Percentiles rank a stretch among this genome's conserved stretches.
Evolutionary conservation across 2,113 vertebrate species (phyloP).

Genomic region (Melanostigma gelatinosum): DNA sequence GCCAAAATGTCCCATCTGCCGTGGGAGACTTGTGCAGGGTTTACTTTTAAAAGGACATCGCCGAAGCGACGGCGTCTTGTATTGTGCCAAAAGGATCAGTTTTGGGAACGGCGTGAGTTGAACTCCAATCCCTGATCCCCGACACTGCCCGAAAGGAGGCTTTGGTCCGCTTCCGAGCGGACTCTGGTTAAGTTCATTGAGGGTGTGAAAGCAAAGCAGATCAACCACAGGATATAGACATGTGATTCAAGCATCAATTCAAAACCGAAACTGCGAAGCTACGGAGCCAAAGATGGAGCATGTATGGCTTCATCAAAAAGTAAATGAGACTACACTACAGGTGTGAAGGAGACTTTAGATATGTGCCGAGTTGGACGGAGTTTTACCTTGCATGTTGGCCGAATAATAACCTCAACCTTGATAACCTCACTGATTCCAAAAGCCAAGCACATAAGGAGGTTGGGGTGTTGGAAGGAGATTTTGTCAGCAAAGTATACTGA

Average conservation of each 20-base stretch:
- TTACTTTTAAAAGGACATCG: not conserved
- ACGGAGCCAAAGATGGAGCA: not conserved
- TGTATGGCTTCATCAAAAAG: not conserved
- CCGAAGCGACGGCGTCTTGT: no score
- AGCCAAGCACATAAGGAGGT: not conserved
- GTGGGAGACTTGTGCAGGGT: not conserved
- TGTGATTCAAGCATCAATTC: not conserved
- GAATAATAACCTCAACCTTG: no score
- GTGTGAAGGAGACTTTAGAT: not conserved
- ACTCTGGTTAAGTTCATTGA: not conserved
- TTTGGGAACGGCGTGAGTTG: not conserved
- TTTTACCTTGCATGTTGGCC: not conserved
- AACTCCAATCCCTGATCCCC: not conserved
- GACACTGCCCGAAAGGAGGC: not conserved
- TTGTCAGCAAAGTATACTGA: not conserved
- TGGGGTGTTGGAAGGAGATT: not conserved
- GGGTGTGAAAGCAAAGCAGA: not conserved
- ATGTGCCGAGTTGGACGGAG: not conserved
- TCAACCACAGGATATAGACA: not conserved
- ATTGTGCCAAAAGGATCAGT: not conserved
- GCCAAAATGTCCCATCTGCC: constrained; percentile 29
- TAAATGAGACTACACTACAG: not conserved
- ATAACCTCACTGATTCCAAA: not conserved
- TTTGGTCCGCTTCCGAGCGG: not conserved
- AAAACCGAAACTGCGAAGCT: not conserved